Evolutionary conservation across 2,888 invertebrate genomes (phyloP).

Genomic region (Acronicta psi): DNA sequence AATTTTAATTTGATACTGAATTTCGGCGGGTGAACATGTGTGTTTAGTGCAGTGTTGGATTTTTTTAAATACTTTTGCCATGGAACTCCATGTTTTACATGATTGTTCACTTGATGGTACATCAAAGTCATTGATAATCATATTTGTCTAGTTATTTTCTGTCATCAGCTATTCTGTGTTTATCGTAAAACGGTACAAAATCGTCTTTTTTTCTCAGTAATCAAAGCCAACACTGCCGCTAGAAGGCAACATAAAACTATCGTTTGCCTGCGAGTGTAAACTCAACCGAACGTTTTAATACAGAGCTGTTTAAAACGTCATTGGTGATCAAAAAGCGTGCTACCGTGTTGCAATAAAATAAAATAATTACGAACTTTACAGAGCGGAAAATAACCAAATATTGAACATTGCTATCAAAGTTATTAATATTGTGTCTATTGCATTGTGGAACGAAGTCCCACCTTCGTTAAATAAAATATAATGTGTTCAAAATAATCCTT

Average conservation of each 20-base stretch:
- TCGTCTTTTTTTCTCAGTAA: conserved; percentile 9
- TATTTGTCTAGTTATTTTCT: conserved; percentile 2
- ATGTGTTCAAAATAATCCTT: too few relatives aligned
- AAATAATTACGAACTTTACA: conserved; percentile 67
- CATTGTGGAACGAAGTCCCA: conserved; percentile 14
- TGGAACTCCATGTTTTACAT: neutral
- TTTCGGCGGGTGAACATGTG: conserved; percentile 27
- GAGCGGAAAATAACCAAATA: conserved; percentile 77
- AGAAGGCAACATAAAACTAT: conserved; percentile 21
- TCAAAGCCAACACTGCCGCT: conserved; percentile 11
- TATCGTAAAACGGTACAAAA: neutral
- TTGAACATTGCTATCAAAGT: conserved; percentile 59
- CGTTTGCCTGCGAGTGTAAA: conserved; percentile 32
- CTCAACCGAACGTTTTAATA: conserved; percentile 50
- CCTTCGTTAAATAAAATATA: too few relatives aligned
- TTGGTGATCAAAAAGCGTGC: conserved; percentile 76
- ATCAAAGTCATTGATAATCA: neutral
- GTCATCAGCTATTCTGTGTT: conserved; percentile 2
- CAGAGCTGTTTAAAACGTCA: conserved; percentile 58
- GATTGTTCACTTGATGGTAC: conserved; percentile 20
- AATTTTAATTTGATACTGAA: conserved; percentile 19
- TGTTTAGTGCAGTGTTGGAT: conserved; percentile 39
- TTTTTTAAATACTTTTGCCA: conserved; percentile 2
- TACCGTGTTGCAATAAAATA: conserved; percentile 62
- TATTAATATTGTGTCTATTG: conserved; percentile 45